A percentile compares a stretch with the other conserved stretches of the same genome.
Conservation (phyloP, 2,113 vertebrate species). For the Cinclus mexicanus region DNA sequence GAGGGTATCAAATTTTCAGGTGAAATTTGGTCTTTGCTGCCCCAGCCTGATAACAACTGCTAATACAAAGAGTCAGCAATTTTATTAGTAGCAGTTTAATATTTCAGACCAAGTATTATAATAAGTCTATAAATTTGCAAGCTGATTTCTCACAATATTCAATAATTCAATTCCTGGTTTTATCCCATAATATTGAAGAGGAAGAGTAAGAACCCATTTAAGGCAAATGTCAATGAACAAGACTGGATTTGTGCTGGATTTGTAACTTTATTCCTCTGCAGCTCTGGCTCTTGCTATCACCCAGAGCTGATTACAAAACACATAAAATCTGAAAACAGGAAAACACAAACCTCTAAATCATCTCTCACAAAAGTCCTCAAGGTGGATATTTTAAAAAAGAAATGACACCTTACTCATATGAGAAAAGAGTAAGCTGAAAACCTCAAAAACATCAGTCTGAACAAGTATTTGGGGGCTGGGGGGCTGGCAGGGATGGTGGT, state of each 20-base stretch:
- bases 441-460: neutral
- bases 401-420: neutral
- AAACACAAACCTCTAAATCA: neutral
- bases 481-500: neutral
- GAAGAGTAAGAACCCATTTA: neutral
- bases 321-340: neutral
- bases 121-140: neutral
- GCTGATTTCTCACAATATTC: neutral
- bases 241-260: neutral
- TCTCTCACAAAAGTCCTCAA: neutral
- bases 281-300: neutral
- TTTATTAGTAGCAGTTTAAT: neutral
- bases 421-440: neutral
- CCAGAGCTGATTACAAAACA: neutral
- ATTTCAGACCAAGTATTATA: neutral
- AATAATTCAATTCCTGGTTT: neutral
- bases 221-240: neutral
- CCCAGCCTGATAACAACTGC: neutral
- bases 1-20: neutral
- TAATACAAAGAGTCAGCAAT: neutral
- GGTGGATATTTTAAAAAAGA: neutral
- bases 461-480: neutral
- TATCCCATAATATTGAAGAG: neutral
- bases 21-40: neutral
- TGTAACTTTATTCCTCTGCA: neutral